Conservation (phyloP, 2,888 invertebrate species). For the Syritta pipiens region DNA sequence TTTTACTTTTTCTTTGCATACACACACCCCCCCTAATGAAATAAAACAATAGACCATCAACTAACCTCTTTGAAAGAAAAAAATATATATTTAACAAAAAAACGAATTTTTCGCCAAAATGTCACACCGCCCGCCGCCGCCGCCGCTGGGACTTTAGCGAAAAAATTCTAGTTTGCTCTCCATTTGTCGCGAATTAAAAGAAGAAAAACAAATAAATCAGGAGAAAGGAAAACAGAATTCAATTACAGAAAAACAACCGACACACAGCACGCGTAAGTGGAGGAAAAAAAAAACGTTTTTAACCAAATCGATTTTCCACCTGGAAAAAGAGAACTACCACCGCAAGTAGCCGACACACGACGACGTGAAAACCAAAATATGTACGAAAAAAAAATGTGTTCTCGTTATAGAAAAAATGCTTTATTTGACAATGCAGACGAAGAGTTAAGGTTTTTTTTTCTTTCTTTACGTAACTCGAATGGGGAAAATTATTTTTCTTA, state of each 20-base stretch:
- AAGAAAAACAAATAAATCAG: not conserved
- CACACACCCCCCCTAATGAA: too few species aligned
- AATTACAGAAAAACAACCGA: conserved; percentile 47
- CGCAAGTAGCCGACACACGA: conserved; percentile 24
- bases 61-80: conserved; percentile 41
- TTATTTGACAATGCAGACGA: too few species aligned
- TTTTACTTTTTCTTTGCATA: conserved; percentile 16
- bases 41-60: conserved; percentile 25
- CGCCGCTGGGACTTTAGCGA: too few species aligned
- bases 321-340: conserved; percentile 59
- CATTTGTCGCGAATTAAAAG: conserved; percentile 28
- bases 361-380: conserved; percentile 19
- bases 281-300: conserved; percentile 41
- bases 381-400: conserved; percentile 9
- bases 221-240: conserved; percentile 20
- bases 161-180: conserved; percentile 29
- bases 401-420: not conserved
- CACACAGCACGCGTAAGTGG: conserved; percentile 52
- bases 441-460: not conserved
- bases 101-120: conserved; percentile 27
- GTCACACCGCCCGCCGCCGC: conserved; percentile 19
- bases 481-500: conserved; percentile 4
- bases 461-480: conserved; percentile 47
- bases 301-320: conserved; percentile 72
- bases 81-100: conserved; percentile 2